These are phyloP conservation scores for Heliconius nattereri DNA, from an alignment of 1,140 invertebrate genomes.

Conservation along the genomic window DNA sequence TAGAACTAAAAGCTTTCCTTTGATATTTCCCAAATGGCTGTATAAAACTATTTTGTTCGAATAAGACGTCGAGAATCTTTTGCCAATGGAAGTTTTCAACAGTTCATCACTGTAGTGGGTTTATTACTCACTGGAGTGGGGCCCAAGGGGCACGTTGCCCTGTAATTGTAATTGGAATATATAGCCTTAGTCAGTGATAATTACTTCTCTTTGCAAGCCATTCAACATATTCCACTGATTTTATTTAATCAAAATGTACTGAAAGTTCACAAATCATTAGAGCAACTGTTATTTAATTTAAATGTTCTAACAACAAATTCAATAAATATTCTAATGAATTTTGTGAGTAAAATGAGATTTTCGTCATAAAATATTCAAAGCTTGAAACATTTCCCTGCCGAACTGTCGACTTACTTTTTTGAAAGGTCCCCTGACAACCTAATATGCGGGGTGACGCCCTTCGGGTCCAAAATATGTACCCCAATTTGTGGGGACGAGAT, in stretches of 20 bases:
- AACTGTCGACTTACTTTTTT: conserved; percentile 35
- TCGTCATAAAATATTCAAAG: conserved; percentile 37
- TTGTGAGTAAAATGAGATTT: conserved; percentile 32
- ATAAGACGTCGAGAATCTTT: conserved; percentile 19
- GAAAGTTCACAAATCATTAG: background rate
- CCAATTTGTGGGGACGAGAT: conserved; percentile 22
- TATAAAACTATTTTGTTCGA: conserved; percentile 22
- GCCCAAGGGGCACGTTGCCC: conserved; percentile 41
- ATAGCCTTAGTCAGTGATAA: conserved; percentile 42
- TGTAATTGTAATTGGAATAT: conserved; percentile 47
- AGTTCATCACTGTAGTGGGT: conserved; percentile 44
- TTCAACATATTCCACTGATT: conserved; percentile 1
- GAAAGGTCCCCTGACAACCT: conserved; percentile 30
- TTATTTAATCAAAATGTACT: background rate
- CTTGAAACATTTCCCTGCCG: conserved; percentile 25
- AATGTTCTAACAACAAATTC: conserved; percentile 18
- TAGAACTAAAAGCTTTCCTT: background rate
- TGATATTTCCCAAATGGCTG: conserved; percentile 13
- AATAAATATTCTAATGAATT: conserved; percentile 33
- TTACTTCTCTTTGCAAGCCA: conserved; percentile 36
- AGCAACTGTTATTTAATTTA: conserved; percentile 3
- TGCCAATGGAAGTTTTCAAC: conserved; percentile 39
- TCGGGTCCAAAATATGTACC: conserved; percentile 18
- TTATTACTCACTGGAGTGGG: conserved; percentile 40
- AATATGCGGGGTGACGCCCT: conserved; percentile 32